A percentile compares a stretch with the other conserved stretches of the same genome.
Conservation (phyloP, 2,797 vertebrate species). For the Vespertilio murinus region DNA sequence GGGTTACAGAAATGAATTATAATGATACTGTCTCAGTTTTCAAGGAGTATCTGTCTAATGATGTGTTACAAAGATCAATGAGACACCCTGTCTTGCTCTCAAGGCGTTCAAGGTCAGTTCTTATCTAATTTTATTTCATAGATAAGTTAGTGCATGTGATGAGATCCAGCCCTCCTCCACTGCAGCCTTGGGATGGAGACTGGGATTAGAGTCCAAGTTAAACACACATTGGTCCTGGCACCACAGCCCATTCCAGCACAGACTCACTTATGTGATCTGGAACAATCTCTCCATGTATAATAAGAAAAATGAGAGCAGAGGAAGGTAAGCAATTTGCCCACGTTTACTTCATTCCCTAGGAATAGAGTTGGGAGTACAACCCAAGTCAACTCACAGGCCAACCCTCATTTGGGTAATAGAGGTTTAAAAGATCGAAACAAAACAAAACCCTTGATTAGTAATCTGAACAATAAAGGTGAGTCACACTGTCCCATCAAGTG, state of each 20-base stretch:
- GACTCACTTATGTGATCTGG: neutral
- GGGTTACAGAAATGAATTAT: neutral
- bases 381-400: neutral
- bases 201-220: neutral
- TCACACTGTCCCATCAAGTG: neutral
- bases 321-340: neutral
- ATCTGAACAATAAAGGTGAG: conserved; percentile 57
- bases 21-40: neutral
- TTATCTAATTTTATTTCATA: neutral
- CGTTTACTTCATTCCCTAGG: neutral
- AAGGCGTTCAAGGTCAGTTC: neutral
- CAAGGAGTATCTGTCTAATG: neutral
- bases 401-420: neutral
- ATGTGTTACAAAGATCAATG: neutral
- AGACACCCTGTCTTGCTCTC: neutral
- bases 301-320: neutral
- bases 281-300: neutral
- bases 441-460: neutral
- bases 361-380: neutral
- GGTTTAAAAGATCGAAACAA: neutral
- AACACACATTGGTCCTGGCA: neutral
- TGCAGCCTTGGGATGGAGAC: neutral
- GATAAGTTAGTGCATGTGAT: neutral
- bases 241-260: neutral
- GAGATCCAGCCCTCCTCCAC: neutral